Percentiles rank a stretch among this genome's conserved stretches.
These are phyloP conservation scores for Chrysocyon brachyurus DNA, from an alignment of 2,797 vertebrate species.

Conservation along the genomic window DNA sequence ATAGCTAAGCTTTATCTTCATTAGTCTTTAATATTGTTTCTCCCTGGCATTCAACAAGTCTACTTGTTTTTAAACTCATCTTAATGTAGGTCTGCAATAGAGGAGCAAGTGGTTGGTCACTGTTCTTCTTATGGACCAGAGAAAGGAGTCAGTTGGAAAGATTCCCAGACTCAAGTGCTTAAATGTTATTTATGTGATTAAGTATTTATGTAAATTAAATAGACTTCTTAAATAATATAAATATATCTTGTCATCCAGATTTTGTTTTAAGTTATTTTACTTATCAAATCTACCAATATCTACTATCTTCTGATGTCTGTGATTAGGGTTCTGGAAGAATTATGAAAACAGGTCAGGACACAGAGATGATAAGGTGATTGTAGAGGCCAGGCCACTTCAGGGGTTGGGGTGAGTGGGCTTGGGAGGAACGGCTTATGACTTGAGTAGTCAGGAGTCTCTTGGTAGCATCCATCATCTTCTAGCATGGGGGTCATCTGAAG, in stretches of 20 bases:
- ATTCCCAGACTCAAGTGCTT: background rate
- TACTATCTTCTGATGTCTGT: background rate
- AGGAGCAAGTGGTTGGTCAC: background rate
- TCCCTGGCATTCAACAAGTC: background rate
- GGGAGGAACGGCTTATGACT: background rate
- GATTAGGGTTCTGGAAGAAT: background rate
- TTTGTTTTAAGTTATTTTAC: background rate
- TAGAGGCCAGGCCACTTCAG: background rate
- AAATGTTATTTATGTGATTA: background rate
- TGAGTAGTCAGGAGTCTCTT: background rate
- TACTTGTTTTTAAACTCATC: conserved; percentile 16
- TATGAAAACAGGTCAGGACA: background rate
- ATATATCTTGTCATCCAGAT: background rate
- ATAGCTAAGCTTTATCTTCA: background rate
- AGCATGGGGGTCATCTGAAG: background rate
- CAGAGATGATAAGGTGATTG: background rate
- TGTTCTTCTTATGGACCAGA: background rate
- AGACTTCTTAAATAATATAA: background rate
- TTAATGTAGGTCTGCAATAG: background rate
- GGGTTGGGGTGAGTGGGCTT: background rate
- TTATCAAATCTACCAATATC: background rate
- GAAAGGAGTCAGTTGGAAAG: background rate
- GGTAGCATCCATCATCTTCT: background rate
- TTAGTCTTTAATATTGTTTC: background rate
- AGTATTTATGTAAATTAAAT: background rate